Conservation (phyloP, 1,140 invertebrate species). For the Delia radicum region DNA sequence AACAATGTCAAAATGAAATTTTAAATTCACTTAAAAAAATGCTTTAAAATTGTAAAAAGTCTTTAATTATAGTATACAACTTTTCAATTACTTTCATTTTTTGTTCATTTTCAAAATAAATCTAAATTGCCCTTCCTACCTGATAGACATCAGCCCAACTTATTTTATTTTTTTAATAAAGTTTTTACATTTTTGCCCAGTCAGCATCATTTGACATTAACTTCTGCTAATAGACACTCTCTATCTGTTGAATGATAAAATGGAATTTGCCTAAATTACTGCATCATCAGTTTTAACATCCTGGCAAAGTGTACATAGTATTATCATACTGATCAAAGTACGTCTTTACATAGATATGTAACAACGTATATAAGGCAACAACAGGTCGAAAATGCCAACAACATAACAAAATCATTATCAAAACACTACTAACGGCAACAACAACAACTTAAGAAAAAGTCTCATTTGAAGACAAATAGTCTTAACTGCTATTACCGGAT, state of each 20-base stretch:
- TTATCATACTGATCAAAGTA: not conserved
- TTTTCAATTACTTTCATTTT: too few relatives aligned
- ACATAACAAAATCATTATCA: not conserved
- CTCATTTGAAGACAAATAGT: not conserved
- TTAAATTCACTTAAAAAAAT: not conserved
- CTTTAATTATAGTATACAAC: not conserved
- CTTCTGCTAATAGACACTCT: not conserved
- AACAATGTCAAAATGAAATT: not conserved
- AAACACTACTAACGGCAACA: not conserved
- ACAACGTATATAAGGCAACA: not conserved
- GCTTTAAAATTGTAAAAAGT: not conserved
- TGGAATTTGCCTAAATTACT: not conserved
- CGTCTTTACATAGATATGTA: not conserved
- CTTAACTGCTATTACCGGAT: too few relatives aligned
- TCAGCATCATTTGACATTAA: not conserved
- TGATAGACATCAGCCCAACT: not conserved
- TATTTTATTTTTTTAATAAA: not conserved
- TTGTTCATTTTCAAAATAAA: not conserved
- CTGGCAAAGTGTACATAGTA: not conserved
- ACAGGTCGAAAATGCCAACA: not conserved
- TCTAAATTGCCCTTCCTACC: not conserved
- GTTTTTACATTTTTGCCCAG: not conserved
- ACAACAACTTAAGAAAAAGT: not conserved
- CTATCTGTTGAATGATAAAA: not conserved
- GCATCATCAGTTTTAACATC: not conserved